Percentiles rank a stretch among this genome's conserved stretches.
phyloP scores from a whole-genome alignment of 1,140 invertebrate species.

The Drosophila oshimai region DNA sequence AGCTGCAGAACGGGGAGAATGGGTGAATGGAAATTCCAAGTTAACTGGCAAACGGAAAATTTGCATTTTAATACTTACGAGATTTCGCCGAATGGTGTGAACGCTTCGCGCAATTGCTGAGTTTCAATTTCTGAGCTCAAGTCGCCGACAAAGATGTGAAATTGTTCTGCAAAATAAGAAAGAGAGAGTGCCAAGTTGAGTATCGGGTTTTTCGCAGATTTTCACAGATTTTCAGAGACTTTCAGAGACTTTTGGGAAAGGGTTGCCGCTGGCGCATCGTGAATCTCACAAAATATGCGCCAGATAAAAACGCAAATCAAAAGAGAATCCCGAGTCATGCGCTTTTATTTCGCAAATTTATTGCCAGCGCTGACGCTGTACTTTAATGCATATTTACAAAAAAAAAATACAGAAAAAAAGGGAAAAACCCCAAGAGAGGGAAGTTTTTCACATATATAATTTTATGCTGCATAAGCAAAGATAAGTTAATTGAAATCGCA shows the following conservation, averaged over 20 bases:
- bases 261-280: constrained; percentile 33
- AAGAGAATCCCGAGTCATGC: constrained; percentile 41
- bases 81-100: constrained; percentile 98
- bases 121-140: constrained; percentile 99
- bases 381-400: constrained; percentile 41
- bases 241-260: constrained; percentile 5
- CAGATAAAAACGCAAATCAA: constrained; percentile 47
- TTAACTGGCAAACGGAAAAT: constrained; percentile 69
- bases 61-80: constrained; percentile 86
- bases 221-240: constrained; percentile 1
- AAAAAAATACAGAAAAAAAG: not conserved
- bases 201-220: constrained; percentile 21
- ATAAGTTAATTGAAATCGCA: constrained; percentile 50
- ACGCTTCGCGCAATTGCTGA: constrained; percentile 97
- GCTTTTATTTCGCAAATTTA: constrained; percentile 50
- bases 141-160: constrained; percentile 99
- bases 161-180: constrained; percentile 90
- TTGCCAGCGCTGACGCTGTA: constrained; percentile 20
- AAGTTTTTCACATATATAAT: constrained; percentile 43
- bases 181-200: constrained; percentile 9
- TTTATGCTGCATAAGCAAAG: constrained; percentile 49
- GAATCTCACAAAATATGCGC: constrained; percentile 48
- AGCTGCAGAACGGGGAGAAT: constrained; percentile 19
- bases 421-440: not conserved
- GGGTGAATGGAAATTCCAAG: constrained; percentile 42